phyloP scores from a whole-genome alignment of 2,888 invertebrate genomes.

The Dynastes tityus region DNA sequence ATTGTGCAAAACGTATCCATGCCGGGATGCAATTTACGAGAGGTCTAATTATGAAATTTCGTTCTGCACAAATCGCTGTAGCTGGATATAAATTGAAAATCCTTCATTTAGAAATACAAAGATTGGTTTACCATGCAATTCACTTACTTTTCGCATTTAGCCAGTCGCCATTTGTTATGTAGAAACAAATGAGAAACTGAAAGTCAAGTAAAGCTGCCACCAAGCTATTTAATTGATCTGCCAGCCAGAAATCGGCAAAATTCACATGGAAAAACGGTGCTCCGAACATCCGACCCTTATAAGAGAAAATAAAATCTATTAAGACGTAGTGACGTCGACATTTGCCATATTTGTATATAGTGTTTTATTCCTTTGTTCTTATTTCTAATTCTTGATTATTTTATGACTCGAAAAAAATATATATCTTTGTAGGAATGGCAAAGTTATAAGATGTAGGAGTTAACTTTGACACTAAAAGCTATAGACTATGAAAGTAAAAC shows the following conservation, averaged over 20 bases:
- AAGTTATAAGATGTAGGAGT: too few species aligned
- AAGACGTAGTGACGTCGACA: too few species aligned
- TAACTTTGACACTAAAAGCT: too few species aligned
- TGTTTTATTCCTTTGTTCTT: too few species aligned
- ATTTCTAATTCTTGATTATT: too few species aligned
- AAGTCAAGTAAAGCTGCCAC: slow-evolving; percentile 84
- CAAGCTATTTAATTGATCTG: slow-evolving; percentile 87
- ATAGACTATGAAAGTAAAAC: too few species aligned
- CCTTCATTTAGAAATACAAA: too few species aligned
- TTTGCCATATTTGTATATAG: too few species aligned
- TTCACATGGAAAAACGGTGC: slow-evolving; percentile 86
- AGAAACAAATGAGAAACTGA: slow-evolving; percentile 86
- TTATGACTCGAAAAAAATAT: too few species aligned
- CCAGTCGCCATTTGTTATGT: slow-evolving; percentile 77
- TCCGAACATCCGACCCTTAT: slow-evolving; percentile 76
- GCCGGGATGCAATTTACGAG: slow-evolving; percentile 86
- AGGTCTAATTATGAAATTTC: slow-evolving; percentile 73
- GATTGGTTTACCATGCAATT: not conserved
- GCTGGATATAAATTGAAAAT: slow-evolving; percentile 63
- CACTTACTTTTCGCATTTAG: slow-evolving; percentile 70
- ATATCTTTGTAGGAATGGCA: too few species aligned
- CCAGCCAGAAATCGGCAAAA: slow-evolving; percentile 91
- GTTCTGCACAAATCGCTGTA: slow-evolving; percentile 71
- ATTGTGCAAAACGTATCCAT: slow-evolving; percentile 90
- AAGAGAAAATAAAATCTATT: slow-evolving; percentile 52